These are phyloP conservation scores for Leucosticte australis DNA, from an alignment of 2,113 vertebrate species.

Conservation along the genomic window DNA sequence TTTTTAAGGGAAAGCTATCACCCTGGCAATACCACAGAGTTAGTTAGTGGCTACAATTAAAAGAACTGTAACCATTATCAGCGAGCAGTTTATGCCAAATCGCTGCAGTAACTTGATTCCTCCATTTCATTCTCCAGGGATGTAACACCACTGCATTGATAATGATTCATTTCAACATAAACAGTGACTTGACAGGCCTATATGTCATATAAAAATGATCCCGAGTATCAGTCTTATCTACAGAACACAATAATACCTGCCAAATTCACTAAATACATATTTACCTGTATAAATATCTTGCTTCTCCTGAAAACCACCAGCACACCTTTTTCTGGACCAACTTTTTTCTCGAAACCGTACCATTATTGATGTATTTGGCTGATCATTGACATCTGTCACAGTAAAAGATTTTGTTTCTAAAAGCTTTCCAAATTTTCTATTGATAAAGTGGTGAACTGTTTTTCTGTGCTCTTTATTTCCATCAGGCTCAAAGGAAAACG, in stretches of 20 bases:
- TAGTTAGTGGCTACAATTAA: not conserved
- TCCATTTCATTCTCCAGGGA: not conserved
- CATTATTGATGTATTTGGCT: conserved; percentile 73
- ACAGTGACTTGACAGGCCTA: not conserved
- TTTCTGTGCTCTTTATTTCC: conserved; percentile 86
- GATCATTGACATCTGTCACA: not conserved
- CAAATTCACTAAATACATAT: not conserved
- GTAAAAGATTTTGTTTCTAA: conserved; percentile 92
- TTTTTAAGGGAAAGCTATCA: not conserved
- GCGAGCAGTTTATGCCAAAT: not conserved
- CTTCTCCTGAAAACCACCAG: conserved; percentile 65
- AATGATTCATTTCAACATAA: not conserved
- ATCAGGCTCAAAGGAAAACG: conserved; percentile 85
- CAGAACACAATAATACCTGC: not conserved
- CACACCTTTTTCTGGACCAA: conserved; percentile 74
- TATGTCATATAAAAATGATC: not conserved
- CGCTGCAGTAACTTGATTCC: not conserved
- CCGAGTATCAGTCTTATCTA: not conserved
- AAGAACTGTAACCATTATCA: not conserved
- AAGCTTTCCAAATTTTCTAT: conserved; percentile 87
- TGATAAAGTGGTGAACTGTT: conserved; percentile 89
- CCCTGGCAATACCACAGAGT: not conserved
- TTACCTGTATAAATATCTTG: conserved; percentile 86
- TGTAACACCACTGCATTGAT: not conserved
- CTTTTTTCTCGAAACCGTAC: conserved; percentile 85